phyloP scores from a whole-genome alignment of 2,888 invertebrate species.

The Patella ulyssiponensis region DNA sequence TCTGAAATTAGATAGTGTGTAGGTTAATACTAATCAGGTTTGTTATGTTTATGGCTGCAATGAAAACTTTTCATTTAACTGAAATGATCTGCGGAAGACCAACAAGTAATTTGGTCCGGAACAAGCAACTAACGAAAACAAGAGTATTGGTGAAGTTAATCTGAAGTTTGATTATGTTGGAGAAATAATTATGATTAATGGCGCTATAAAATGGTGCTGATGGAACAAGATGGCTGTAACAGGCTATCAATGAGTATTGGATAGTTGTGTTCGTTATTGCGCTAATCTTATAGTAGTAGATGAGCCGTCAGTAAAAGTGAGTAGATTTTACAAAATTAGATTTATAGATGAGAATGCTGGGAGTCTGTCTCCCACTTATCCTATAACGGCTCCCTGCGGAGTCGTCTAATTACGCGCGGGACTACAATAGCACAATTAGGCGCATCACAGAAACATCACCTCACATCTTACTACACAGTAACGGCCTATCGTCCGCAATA shows the following conservation, averaged over 20 bases:
- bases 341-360: slow-evolving; percentile 19
- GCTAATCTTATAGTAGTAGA: slow-evolving; percentile 19
- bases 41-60: slow-evolving; percentile 5
- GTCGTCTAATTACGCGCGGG: slow-evolving; percentile 20
- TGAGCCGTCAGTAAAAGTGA: slow-evolving; percentile 23
- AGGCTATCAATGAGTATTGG: slow-evolving; percentile 8
- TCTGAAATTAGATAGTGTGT: too few relatives aligned
- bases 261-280: slow-evolving; percentile 19
- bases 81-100: too few relatives aligned
- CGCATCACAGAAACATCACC: slow-evolving; percentile 8
- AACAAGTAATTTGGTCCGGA: not conserved
- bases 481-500: slow-evolving; percentile 15
- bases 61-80: slow-evolving; percentile 1
- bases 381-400: slow-evolving; percentile 21
- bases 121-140: not conserved
- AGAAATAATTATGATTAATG: slow-evolving; percentile 27
- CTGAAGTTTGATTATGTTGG: slow-evolving; percentile 21
- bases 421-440: slow-evolving; percentile 24
- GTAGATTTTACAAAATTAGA: slow-evolving; percentile 29
- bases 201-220: slow-evolving; percentile 23
- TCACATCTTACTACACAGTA: slow-evolving; percentile 8
- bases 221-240: slow-evolving; percentile 6
- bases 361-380: slow-evolving; percentile 19
- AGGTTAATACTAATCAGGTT: too few relatives aligned
- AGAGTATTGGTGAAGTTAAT: slow-evolving; percentile 17